A percentile compares a stretch with the other conserved stretches of the same genome.
Evolutionary conservation across 2,797 vertebrate species (phyloP).

Genomic region (Typhlichthys eigenmanni): DNA sequence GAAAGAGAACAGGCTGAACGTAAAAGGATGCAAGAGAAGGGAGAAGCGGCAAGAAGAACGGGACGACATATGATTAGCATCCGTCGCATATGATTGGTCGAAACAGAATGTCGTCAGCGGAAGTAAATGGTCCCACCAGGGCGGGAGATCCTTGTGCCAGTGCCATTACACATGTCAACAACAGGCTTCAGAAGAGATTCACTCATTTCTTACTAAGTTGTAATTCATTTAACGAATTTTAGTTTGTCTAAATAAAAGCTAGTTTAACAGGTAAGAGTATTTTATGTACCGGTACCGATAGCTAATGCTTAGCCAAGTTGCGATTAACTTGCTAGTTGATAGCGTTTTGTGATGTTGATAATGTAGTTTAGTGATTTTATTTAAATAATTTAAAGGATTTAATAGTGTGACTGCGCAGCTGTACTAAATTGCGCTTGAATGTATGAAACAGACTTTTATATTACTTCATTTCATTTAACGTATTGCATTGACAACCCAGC

Average conservation of each 20-base stretch:
- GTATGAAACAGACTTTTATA: too few relatives aligned
- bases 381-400: too few relatives aligned
- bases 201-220: rapidly evolving
- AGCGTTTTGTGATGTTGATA: neutral
- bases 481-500: too few relatives aligned
- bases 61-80: neutral
- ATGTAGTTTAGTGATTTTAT: too few relatives aligned
- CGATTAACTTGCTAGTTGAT: neutral
- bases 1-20: too few relatives aligned
- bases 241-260: neutral
- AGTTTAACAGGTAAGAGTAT: constrained; percentile 1
- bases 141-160: constrained; percentile 44
- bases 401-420: too few relatives aligned
- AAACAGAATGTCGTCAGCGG: constrained; percentile 25
- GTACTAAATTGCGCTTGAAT: too few relatives aligned
- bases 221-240: neutral
- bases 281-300: neutral
- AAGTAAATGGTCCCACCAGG: constrained; percentile 32
- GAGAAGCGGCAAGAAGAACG: neutral
- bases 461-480: too few relatives aligned
- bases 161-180: constrained; percentile 14
- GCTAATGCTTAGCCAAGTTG: neutral
- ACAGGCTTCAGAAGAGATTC: rapidly evolving
- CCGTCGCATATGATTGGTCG: constrained; percentile 41
- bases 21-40: neutral